phyloP scores from a whole-genome alignment of 1,140 invertebrate genomes.

The Nasonia vitripennis region DNA sequence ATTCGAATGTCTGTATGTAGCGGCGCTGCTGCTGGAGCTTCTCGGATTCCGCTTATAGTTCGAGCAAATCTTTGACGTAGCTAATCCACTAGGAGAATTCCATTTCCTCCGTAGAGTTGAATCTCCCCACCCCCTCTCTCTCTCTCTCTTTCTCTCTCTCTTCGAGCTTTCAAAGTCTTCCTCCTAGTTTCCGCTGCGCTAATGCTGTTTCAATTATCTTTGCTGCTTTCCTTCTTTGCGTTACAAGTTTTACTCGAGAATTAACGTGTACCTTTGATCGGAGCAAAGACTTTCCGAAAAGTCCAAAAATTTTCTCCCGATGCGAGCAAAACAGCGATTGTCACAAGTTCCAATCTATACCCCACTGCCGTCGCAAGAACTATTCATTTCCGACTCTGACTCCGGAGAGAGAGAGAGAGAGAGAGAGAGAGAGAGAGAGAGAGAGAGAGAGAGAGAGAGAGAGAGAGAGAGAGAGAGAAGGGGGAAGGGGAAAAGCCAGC shows the following conservation, averaged over 20 bases:
- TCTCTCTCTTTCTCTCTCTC: not conserved
- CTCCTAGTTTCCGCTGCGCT: not conserved
- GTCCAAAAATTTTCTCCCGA: not conserved
- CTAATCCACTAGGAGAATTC: slow-evolving; percentile 29
- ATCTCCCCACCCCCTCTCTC: not conserved
- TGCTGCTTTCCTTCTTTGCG: not conserved
- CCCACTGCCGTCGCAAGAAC: not conserved
- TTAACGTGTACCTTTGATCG: too few species aligned
- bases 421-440: not conserved
- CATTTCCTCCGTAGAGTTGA: slow-evolving; percentile 6
- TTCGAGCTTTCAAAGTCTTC: not conserved
- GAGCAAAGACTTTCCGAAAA: not conserved
- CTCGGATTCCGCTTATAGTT: slow-evolving; percentile 14
- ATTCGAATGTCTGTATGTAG: not conserved
- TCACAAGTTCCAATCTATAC: slow-evolving; percentile 28
- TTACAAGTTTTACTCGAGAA: too few species aligned
- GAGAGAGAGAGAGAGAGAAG: not conserved
- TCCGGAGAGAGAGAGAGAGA: not conserved
- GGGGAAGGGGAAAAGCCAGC: not conserved
- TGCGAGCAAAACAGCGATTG: not conserved
- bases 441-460: not conserved
- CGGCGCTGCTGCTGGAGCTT: not conserved
- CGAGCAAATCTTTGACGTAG: slow-evolving; percentile 30
- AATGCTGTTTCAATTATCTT: not conserved
- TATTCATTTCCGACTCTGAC: not conserved